These are phyloP conservation scores for Drosophila tani DNA, from an alignment of 1,140 invertebrate genomes.

Conservation along the genomic window DNA sequence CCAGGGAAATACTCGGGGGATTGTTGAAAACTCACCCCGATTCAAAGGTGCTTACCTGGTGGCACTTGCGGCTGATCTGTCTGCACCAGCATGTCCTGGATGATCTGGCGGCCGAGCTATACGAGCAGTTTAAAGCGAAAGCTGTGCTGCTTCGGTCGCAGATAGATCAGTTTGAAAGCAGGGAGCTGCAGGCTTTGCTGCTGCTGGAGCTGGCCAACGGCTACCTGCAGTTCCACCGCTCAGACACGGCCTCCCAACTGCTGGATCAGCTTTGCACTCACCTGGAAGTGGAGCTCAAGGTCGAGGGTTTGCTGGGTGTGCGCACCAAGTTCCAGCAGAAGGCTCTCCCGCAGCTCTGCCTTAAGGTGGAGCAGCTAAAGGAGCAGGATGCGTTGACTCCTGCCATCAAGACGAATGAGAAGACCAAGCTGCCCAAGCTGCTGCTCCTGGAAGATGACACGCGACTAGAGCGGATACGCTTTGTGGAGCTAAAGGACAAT, in stretches of 20 bases:
- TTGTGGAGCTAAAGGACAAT: conserved; percentile 87
- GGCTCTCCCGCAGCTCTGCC: conserved; percentile 91
- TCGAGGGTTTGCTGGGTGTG: conserved; percentile 91
- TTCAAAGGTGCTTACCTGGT: conserved; percentile 87
- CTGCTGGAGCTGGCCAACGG: conserved; percentile 91
- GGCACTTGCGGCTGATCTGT: conserved; percentile 90
- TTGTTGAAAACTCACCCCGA: conserved; percentile 83
- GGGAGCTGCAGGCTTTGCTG: conserved; percentile 88
- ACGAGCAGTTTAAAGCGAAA: conserved; percentile 87
- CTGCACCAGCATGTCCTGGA: conserved; percentile 91
- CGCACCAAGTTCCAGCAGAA: conserved; percentile 95
- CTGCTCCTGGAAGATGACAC: conserved; percentile 93
- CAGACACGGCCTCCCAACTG: conserved; percentile 89
- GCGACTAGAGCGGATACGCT: conserved; percentile 91
- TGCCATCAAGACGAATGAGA: conserved; percentile 85
- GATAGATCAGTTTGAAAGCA: conserved; percentile 78
- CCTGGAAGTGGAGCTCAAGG: conserved; percentile 88
- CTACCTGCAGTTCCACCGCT: conserved; percentile 90
- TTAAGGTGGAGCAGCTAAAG: conserved; percentile 85
- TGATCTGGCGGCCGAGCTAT: conserved; percentile 89
- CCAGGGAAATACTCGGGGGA: conserved; percentile 88
- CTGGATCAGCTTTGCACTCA: conserved; percentile 88
- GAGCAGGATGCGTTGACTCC: conserved; percentile 71
- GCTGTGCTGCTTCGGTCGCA: conserved; percentile 86
- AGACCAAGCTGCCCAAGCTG: conserved; percentile 87